Evolutionary conservation across 1,140 invertebrate genomes (phyloP).

Genomic region (Caenorhabditis latens): DNA sequence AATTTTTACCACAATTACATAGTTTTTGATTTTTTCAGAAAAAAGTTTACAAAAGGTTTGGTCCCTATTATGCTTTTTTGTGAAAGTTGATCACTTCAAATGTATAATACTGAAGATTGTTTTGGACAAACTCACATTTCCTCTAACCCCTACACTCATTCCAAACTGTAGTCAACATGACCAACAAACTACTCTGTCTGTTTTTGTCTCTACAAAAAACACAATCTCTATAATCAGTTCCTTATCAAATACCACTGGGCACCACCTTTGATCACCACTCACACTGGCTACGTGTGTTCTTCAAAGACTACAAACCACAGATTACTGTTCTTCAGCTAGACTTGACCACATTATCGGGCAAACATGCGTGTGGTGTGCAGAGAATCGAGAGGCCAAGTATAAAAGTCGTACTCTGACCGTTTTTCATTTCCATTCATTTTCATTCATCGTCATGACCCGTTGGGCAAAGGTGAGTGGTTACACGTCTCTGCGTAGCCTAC

Average conservation of each 20-base stretch:
- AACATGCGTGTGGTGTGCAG: not conserved
- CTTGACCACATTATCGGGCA: slow-evolving; percentile 18
- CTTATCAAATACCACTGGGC: slow-evolving; percentile 16
- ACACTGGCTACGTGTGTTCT: slow-evolving; percentile 45
- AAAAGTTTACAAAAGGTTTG: no score
- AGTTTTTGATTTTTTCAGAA: no score
- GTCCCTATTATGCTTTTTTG: no score
- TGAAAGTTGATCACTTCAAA: no score
- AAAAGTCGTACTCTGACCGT: not conserved
- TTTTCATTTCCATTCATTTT: slow-evolving; percentile 9
- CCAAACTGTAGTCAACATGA: slow-evolving; percentile 40
- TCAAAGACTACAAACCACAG: slow-evolving; percentile 43
- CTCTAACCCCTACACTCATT: not conserved
- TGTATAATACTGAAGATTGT: not conserved
- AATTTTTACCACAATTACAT: no score
- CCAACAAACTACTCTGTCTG: slow-evolving; percentile 27
- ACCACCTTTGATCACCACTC: slow-evolving; percentile 30
- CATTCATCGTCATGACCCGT: not conserved
- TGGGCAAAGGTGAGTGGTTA: no score
- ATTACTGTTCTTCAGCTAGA: slow-evolving; percentile 2
- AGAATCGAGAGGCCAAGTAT: not conserved
- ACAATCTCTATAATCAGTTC: not conserved
- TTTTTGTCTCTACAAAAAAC: slow-evolving; percentile 1
- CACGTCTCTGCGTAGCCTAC: not conserved
- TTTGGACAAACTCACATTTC: not conserved